A percentile compares a stretch with the other conserved stretches of the same genome.
phyloP scores from a whole-genome alignment of 2,797 vertebrate species.

The Leuciscus waleckii region DNA sequence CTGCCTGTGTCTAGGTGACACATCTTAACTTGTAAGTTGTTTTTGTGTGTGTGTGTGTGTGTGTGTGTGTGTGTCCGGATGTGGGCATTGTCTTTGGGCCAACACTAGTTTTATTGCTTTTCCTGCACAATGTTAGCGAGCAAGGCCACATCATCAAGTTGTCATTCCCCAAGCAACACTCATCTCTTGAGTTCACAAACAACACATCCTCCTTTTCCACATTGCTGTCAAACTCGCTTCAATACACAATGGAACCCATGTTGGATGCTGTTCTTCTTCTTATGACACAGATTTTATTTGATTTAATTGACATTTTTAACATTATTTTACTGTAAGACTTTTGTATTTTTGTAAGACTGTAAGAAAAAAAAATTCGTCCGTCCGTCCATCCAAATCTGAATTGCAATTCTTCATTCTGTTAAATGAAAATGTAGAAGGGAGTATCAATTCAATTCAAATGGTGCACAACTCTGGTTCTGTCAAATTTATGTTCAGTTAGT shows the following conservation, averaged over 20 bases:
- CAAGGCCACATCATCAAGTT: slow-evolving; percentile 39
- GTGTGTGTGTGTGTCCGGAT: slow-evolving; percentile 2
- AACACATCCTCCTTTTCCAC: slow-evolving; percentile 46
- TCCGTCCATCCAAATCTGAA: not conserved
- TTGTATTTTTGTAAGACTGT: no score
- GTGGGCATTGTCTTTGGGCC: slow-evolving; percentile 27
- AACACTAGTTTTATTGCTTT: slow-evolving; percentile 45
- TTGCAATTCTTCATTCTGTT: no score
- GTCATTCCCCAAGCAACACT: slow-evolving; percentile 49
- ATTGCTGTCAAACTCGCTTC: slow-evolving; percentile 32
- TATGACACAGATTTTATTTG: not conserved
- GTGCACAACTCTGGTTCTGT: not conserved
- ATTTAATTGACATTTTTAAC: not conserved
- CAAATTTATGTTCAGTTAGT: no score
- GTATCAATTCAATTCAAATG: not conserved
- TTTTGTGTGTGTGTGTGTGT: not conserved
- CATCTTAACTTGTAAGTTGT: slow-evolving; percentile 28
- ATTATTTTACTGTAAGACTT: not conserved
- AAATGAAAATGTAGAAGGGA: not conserved
- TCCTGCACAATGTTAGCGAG: slow-evolving; percentile 28
- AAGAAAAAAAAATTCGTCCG: no score
- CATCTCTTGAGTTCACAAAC: slow-evolving; percentile 40
- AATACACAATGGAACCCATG: not conserved
- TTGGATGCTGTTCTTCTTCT: not conserved
- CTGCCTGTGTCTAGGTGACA: slow-evolving; percentile 14